These are phyloP conservation scores for Leptura quadrifasciata DNA, from an alignment of 2,888 invertebrate genomes.

Conservation along the genomic window DNA sequence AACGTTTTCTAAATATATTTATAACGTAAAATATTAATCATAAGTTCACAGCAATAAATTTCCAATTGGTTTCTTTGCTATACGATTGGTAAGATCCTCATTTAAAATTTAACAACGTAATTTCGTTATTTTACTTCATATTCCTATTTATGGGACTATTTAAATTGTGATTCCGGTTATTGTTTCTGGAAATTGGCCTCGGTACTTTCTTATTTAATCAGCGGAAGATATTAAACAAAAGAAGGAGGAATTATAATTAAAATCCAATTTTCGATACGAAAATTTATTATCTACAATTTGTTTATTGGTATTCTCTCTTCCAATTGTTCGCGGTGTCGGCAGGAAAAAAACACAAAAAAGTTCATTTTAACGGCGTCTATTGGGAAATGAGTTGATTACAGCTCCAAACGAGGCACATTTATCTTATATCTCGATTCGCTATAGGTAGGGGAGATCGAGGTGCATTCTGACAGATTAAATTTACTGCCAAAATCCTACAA, in stretches of 20 bases:
- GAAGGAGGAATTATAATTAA: constrained; percentile 47
- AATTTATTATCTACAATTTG: constrained; percentile 55
- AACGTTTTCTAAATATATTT: no score
- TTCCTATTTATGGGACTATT: not conserved
- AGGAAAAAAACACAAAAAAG: constrained; percentile 44
- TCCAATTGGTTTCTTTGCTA: not conserved
- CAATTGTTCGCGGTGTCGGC: constrained; percentile 35
- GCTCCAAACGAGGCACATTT: constrained; percentile 60
- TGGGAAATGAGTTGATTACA: constrained; percentile 64
- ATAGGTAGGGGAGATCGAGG: constrained; percentile 18
- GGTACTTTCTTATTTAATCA: constrained; percentile 9
- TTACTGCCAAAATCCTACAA: constrained; percentile 46
- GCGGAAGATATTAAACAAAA: constrained; percentile 8
- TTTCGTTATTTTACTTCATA: not conserved
- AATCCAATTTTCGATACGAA: constrained; percentile 48
- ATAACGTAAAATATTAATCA: no score
- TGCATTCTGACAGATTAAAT: constrained; percentile 47
- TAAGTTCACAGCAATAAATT: no score
- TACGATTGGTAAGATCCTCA: not conserved
- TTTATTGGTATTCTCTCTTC: constrained; percentile 44
- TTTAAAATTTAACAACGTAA: not conserved
- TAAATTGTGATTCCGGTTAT: not conserved
- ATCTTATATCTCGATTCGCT: constrained; percentile 49
- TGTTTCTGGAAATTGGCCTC: not conserved
- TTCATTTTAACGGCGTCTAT: constrained; percentile 44